Evolutionary conservation across 1,140 invertebrate genomes (phyloP), one percentile per base, ranked within the genome.

Genomic region (Temnothorax longispinosus): DNA sequence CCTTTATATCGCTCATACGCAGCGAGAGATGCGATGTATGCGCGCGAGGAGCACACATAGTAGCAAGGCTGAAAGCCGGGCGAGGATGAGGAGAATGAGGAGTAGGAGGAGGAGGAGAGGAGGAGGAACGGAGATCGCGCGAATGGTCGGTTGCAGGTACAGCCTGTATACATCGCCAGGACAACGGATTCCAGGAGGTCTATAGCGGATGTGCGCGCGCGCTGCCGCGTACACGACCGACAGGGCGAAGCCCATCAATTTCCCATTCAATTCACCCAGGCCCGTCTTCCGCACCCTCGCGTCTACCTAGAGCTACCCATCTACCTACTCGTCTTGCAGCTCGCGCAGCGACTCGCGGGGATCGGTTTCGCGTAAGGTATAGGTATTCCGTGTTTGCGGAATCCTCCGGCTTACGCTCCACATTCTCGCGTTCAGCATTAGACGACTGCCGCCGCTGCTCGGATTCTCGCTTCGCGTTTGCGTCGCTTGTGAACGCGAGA

Each of bases 181-280:
- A 92, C 89, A 91, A 92, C 88, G 88, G 91, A 90, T 88, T 89
- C 87, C 85, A 86, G 85, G 75, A 56, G 82, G 82, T 89, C 87
- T 89, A 88, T 84, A 84, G 87, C 88, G 91, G 90, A 92, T 92
- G 87, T 86, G 86, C 78, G 86, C 41, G 50, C 65, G 54, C 67
- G 67, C 78, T 52, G n/a, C 8, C 77, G 90, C 88, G 88, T 92
- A 91, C 88, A 92, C 75, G 80, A 85, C 87, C 89, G 92, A 92
- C 92, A 92, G 88, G 87, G 81, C 86, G 87, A 91, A 88, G 90
- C 92, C 92, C 92, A 92, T 93, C 92, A 93, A 93, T 93, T 92
- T 93, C 92, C 91, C 91, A 93, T 93, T 93, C 92, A 92, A 93
- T 93, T 92, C 90, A 85, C 77, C 77, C 56, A 86, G 86, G 64